A percentile compares a stretch with the other conserved stretches of the same genome.
Evolutionary conservation across 2,113 vertebrate species (phyloP).

Genomic region (Hippocampus zosterae): DNA sequence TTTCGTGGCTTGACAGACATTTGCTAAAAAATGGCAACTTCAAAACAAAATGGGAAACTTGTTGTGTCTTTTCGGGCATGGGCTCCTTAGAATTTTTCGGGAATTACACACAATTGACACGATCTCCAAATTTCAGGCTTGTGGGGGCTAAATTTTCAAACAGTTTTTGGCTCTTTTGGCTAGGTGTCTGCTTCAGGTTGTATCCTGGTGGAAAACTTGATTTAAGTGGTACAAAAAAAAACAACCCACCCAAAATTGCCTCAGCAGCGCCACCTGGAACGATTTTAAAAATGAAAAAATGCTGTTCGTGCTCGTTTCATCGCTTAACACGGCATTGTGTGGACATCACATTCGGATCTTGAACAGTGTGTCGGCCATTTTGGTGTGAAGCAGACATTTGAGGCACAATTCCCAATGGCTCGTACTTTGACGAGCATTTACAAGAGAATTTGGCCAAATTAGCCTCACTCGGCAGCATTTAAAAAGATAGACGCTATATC

Average conservation of each 20-base stretch:
- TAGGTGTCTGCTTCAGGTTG: too few relatives aligned
- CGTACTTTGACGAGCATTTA: background rate
- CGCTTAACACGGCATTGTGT: background rate
- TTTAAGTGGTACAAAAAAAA: too few relatives aligned
- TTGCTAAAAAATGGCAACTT: background rate
- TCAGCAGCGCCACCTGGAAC: too few relatives aligned
- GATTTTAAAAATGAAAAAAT: background rate
- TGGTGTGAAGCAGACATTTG: background rate
- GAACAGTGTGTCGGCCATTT: background rate
- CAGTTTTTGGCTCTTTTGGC: too few relatives aligned
- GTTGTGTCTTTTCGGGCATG: background rate
- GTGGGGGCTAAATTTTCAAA: too few relatives aligned
- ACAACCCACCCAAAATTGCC: too few relatives aligned
- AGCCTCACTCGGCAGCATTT: background rate
- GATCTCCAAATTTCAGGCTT: too few relatives aligned
- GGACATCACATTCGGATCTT: background rate
- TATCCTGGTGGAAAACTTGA: too few relatives aligned
- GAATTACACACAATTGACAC: too few relatives aligned
- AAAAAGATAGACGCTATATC: background rate
- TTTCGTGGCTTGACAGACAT: background rate
- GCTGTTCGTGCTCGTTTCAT: background rate
- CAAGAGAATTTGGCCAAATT: background rate
- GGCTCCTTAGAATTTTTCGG: background rate
- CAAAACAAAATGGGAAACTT: background rate
- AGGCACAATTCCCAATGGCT: background rate